phyloP scores from a whole-genome alignment of 2,113 vertebrate species.

The Patagioenas fasciata region DNA sequence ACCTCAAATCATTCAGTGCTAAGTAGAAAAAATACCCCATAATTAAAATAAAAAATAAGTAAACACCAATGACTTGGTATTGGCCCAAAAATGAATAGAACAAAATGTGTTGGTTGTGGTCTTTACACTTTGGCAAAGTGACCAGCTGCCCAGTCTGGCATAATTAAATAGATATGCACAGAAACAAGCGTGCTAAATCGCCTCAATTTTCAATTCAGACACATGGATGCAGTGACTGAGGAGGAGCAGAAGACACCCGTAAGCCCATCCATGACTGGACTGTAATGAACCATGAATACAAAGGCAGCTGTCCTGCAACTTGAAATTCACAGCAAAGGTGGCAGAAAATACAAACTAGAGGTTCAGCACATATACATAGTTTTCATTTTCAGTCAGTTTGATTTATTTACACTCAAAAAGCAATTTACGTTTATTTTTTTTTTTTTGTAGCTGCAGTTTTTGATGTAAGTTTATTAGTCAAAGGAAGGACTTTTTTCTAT shows the following conservation, averaged over 20 bases:
- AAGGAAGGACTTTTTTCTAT: neutral
- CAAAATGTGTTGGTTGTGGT: neutral
- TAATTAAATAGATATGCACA: neutral
- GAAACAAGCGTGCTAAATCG: neutral
- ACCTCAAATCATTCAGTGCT: neutral
- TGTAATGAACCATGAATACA: neutral
- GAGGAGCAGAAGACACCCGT: neutral
- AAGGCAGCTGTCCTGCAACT: neutral
- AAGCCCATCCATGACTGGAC: neutral
- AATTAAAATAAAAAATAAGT: neutral
- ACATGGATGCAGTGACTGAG: neutral
- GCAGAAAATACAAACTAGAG: neutral
- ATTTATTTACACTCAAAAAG: constrained; percentile 21
- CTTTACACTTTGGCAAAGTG: neutral
- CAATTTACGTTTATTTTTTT: neutral
- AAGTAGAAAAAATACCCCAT: neutral
- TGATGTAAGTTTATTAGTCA: neutral
- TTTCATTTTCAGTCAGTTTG: neutral
- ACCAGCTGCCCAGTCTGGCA: neutral
- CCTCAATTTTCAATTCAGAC: neutral
- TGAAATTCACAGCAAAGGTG: constrained; percentile 4
- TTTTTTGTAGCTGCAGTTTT: neutral
- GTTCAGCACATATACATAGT: neutral
- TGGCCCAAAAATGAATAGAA: neutral
- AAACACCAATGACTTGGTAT: neutral